phyloP scores from a whole-genome alignment of 2,888 invertebrate genomes.

The Gandaritis pyraliata region DNA sequence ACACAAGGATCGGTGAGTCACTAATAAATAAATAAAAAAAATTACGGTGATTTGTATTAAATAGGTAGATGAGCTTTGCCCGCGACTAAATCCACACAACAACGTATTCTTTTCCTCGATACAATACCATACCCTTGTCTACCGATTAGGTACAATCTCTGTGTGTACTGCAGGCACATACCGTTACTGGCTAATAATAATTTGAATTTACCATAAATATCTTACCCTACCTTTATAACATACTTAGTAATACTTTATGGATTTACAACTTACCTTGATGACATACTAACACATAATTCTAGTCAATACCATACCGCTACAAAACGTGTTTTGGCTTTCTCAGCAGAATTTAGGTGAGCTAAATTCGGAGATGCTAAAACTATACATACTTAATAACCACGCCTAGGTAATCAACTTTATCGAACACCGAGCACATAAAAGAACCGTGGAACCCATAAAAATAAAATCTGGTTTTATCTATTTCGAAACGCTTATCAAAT shows the following conservation, averaged over 20 bases:
- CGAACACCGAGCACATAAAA: conserved; percentile 6
- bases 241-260: no score
- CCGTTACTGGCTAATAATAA: no score
- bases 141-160: no score
- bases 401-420: not conserved
- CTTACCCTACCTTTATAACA: no score
- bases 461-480: conserved; percentile 33
- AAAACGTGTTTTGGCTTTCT: not conserved
- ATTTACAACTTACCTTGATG: not conserved
- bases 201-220: no score
- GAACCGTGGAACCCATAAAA: conserved; percentile 27
- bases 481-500: conserved; percentile 35
- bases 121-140: no score
- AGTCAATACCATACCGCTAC: not conserved
- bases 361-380: not conserved
- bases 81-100: no score
- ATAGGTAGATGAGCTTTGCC: no score
- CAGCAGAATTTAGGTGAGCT: not conserved
- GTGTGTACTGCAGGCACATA: no score
- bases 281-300: not conserved
- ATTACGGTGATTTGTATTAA: no score
- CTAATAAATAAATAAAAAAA: no score
- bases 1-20: conserved; percentile 75
- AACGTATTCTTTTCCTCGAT: no score
- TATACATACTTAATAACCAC: not conserved